Evolutionary conservation across 2,888 invertebrate species (phyloP), one percentile per base, ranked within the genome.

Genomic region (Caenorhabditis sp.): DNA sequence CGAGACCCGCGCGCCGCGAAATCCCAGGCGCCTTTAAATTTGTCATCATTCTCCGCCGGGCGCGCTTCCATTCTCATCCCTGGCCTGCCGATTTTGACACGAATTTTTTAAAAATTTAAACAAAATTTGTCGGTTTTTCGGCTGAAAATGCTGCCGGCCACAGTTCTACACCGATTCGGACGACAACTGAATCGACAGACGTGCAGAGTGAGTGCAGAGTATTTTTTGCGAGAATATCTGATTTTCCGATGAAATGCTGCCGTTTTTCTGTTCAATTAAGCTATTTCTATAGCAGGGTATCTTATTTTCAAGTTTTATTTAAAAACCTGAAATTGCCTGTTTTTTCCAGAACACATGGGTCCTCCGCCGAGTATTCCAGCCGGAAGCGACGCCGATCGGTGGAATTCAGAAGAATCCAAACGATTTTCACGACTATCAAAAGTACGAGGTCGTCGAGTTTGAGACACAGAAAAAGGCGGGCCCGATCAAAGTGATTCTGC

Each of bases 401-500:
- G 65, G 72, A 52, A 66, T 73, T 17, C 88, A 88, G 48, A 81
- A 86, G 15, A 81, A 82, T 56, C 88, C 88, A 7, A 72, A 78
- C n/a, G 86, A 86, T 37, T 68, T 81, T 30, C 84, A 79, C 46
- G 79, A 83, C 48, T 76, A 80, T 48, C 82, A 84, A 50, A 85
- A 84, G 70, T 82, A 80, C 26, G 85, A 84, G 39, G 70, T 68
- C 5, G 81, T 78, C 17, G 84, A 84, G 13, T 68, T 70, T 15
- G 83, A 86, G 73, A 83, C 82, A 27, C 70, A 79, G 39, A 81
- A 66, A 32, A 52, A 78, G 0, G 83, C 86, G 11, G 83, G 81
- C 2, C 86, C 85, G 0, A 24, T 88, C 9, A 80, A 83, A 68
- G 81, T 88, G 20, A 88, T 88, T 62, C 66, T 88, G 9, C 58